Conservation (phyloP, 2,113 vertebrate genomes). For the Thamnophis sirtalis region DNA sequence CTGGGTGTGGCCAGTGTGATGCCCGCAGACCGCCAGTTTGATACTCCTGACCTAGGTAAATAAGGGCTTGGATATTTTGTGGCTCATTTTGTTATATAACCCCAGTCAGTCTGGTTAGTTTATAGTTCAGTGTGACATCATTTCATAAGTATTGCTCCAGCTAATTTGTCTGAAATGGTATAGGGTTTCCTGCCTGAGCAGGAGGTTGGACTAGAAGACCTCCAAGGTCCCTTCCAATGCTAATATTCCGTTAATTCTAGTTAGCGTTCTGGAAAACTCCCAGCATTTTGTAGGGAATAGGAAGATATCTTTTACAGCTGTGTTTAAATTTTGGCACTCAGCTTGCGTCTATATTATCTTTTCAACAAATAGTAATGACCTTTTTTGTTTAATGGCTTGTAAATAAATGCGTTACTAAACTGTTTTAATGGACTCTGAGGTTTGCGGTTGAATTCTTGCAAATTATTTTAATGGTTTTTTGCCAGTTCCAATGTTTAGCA, state of each 20-base stretch:
- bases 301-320: not conserved
- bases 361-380: not conserved
- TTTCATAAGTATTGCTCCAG: not conserved
- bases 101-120: not conserved
- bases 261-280: not conserved
- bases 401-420: not conserved
- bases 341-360: not conserved
- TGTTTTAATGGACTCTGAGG: not conserved
- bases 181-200: not conserved
- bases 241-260: not conserved
- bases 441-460: not conserved
- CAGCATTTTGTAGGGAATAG: not conserved
- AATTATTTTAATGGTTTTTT: not conserved
- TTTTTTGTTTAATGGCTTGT: not conserved
- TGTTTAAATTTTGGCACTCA: not conserved
- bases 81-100: not conserved
- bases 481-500: not conserved
- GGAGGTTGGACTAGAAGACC: not conserved
- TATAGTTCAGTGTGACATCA: not conserved
- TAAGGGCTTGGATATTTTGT: not conserved
- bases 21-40: too few relatives aligned
- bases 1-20: too few relatives aligned
- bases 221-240: not conserved
- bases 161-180: not conserved
- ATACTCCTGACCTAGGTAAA: not conserved